These are phyloP conservation scores for Lasioglossum leucozonium DNA, from an alignment of 2,888 invertebrate genomes.

Conservation along the genomic window DNA sequence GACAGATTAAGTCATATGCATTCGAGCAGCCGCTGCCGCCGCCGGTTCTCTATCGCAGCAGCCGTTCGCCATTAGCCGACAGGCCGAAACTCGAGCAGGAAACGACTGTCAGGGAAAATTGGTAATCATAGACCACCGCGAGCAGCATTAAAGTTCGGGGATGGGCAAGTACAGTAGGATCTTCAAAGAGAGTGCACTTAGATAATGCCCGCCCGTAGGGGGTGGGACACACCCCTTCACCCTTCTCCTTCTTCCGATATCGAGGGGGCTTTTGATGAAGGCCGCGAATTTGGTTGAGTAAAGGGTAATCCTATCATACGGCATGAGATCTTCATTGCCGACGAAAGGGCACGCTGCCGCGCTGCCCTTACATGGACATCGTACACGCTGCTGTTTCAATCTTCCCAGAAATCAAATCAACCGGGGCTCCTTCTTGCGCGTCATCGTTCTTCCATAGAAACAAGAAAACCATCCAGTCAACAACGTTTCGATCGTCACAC, in stretches of 20 bases:
- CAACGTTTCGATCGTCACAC: not conserved
- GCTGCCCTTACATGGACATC: conserved; percentile 43
- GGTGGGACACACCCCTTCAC: conserved; percentile 56
- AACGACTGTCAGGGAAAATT: conserved; percentile 84
- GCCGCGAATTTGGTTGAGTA: conserved; percentile 84
- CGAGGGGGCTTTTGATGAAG: conserved; percentile 84
- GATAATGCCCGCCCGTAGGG: conserved; percentile 82
- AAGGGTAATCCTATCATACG: conserved; percentile 85
- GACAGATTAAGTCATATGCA: conserved; percentile 67
- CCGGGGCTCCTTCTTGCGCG: conserved; percentile 12
- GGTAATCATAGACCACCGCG: conserved; percentile 84
- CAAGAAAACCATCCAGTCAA: not conserved
- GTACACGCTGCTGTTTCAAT: conserved; percentile 40
- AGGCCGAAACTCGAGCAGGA: conserved; percentile 78
- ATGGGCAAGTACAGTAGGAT: conserved; percentile 77
- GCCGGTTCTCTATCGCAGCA: conserved; percentile 65
- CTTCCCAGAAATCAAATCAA: conserved; percentile 44
- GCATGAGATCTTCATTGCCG: conserved; percentile 77
- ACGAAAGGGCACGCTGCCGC: conserved; percentile 65
- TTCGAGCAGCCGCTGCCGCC: conserved; percentile 49
- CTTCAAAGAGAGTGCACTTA: conserved; percentile 85
- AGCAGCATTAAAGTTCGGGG: conserved; percentile 83
- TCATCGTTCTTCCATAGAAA: conserved; percentile 9
- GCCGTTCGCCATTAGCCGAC: conserved; percentile 72
- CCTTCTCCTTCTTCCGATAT: conserved; percentile 71